Evolutionary conservation across 1,140 invertebrate genomes (phyloP).

Genomic region (Cydia pomonella): DNA sequence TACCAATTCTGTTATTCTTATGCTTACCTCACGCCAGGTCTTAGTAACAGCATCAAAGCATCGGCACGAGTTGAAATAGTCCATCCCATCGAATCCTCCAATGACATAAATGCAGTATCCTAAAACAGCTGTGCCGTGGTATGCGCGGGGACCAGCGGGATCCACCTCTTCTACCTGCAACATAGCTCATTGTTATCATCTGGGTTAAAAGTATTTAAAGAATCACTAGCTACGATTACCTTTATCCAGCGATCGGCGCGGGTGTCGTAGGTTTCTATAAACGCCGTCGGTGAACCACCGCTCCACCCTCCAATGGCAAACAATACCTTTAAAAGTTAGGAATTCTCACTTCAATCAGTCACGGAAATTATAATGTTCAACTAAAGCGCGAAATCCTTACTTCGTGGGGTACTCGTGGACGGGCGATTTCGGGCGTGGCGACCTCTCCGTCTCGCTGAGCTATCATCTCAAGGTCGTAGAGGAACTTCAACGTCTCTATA

Average conservation of each 20-base stretch:
- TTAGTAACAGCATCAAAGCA: slow-evolving; percentile 85
- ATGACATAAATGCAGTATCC: slow-evolving; percentile 88
- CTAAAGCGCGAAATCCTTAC: slow-evolving; percentile 41
- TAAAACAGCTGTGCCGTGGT: slow-evolving; percentile 88
- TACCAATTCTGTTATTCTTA: too few species aligned
- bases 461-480: slow-evolving; percentile 83
- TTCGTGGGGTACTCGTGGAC: slow-evolving; percentile 86
- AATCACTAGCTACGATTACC: slow-evolving; percentile 46
- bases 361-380: background rate
- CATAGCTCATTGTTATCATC: background rate
- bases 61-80: slow-evolving; percentile 87
- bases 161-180: slow-evolving; percentile 79
- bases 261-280: slow-evolving; percentile 90
- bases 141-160: slow-evolving; percentile 84
- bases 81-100: slow-evolving; percentile 88
- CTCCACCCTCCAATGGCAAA: slow-evolving; percentile 92
- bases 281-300: slow-evolving; percentile 87
- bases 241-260: slow-evolving; percentile 86
- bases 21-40: slow-evolving; percentile 85
- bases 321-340: slow-evolving; percentile 67
- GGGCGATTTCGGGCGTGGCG: slow-evolving; percentile 82
- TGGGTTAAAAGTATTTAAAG: slow-evolving; percentile 1
- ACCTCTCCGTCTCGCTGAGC: slow-evolving; percentile 81
- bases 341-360: slow-evolving; percentile 23
- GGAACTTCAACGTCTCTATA: slow-evolving; percentile 83